These are phyloP conservation scores for Palythoa heliodiscus DNA, from an alignment of 92 coral and sea anemone genomes.

Conservation along the genomic window DNA sequence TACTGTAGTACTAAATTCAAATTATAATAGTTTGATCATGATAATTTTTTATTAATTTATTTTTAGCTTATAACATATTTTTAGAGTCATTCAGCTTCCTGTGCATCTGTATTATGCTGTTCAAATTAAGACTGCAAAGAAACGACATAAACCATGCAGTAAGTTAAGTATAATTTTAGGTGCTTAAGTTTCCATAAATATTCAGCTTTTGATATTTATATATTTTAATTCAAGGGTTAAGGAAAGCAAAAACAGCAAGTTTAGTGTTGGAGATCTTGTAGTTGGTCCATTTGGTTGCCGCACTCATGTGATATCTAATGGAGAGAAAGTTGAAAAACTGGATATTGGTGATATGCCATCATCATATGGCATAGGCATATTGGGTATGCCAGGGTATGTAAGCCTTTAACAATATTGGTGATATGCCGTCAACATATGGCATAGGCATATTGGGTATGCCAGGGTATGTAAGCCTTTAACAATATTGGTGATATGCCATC, in stretches of 20 bases:
- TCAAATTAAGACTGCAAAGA: too few species aligned
- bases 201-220: not conserved
- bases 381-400: slow-evolving; percentile 62
- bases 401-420: not conserved
- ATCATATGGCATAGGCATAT: slow-evolving; percentile 51
- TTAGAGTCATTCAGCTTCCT: too few species aligned
- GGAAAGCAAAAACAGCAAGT: slow-evolving; percentile 56
- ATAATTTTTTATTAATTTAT: too few species aligned
- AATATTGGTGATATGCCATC: slow-evolving; percentile 31
- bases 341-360: slow-evolving; percentile 49
- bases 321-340: slow-evolving; percentile 30
- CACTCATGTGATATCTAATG: slow-evolving; percentile 49
- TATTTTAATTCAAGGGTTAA: slow-evolving; percentile 34
- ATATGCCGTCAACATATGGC: slow-evolving; percentile 48
- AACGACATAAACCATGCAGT: too few species aligned
- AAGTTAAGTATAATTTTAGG: not conserved
- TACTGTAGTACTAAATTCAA: too few species aligned
- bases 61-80: too few species aligned
- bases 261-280: slow-evolving; percentile 45
- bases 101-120: too few species aligned
- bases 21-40: too few species aligned
- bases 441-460: slow-evolving; percentile 62
- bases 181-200: not conserved
- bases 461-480: slow-evolving; percentile 36
- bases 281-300: slow-evolving; percentile 54